Base-by-base conservation (phyloP, 2,888 invertebrate species). In the Oscheius sp. region DNA sequence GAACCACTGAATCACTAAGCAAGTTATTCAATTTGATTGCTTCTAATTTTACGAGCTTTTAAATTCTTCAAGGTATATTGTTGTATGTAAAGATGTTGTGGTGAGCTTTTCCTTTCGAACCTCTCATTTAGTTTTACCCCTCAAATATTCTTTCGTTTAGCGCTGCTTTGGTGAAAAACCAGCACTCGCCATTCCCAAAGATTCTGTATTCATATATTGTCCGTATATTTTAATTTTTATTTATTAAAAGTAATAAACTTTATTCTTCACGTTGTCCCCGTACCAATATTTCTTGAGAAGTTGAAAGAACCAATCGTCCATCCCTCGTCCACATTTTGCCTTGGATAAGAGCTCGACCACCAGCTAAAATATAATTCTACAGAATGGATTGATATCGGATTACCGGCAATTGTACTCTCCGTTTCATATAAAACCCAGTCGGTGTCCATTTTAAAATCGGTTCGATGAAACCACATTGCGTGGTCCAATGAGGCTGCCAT, bases 351-450 rank as follows among this genome's bases (percentile, higher is more conserved):
- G 89, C 88, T 52, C 89, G 87, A 21, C 89, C 88, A 64, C 85
- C 86, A 45, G 88, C 90, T 35, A 6, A 35, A 35, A 35, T 35
- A 6, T 35, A 35, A 3, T 35, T 35, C 35, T 35, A 6, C 35
- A 6, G 5, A 3, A 35, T 35, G 35, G n/a, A n/a, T 35, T 9
- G 35, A 35, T 35, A 35, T 35, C 35, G 3, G 3, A 35, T 35
- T 35, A 35, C 35, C 49, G 89, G 88, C 87, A 18, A 89, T 83
- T 12, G 89, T 88, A 74, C 87, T 87, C 72, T 88, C 89, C 27
- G 87, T 85, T 79, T 90, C 90, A 79, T 89, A 90, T 64, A 90
- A 84, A 86, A 90, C 86, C 90, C 90, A 90, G 71, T 90, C 89
- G 61, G 66, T 59, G 78, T 90, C 89, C 5, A 88, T 88, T 43